phyloP scores from a whole-genome alignment of 2,797 vertebrate species.

The Cynodonichthys magdalenae region DNA sequence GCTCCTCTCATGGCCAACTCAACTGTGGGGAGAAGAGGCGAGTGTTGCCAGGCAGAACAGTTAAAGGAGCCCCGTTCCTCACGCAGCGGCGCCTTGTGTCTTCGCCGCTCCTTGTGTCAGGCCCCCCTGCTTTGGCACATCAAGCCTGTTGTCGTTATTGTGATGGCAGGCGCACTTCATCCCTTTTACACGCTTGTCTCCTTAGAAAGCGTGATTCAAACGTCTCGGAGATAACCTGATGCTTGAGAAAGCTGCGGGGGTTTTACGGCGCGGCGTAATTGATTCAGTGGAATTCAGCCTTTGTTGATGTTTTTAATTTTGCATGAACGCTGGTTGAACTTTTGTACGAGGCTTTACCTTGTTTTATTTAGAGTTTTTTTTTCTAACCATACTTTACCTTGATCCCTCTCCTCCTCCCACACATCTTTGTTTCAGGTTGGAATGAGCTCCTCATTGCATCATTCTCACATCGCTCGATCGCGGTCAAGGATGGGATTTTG shows the following conservation, averaged over 20 bases:
- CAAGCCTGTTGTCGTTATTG: slow-evolving; percentile 70
- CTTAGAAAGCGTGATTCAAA: slow-evolving; percentile 63
- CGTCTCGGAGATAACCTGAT: slow-evolving; percentile 67
- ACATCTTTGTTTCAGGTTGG: slow-evolving; percentile 85
- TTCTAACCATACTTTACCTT: slow-evolving; percentile 29
- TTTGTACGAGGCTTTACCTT: slow-evolving; percentile 53
- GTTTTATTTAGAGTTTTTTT: not conserved
- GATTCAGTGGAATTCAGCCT: slow-evolving; percentile 66
- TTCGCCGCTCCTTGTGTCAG: slow-evolving; percentile 48
- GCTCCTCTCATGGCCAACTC: slow-evolving; percentile 64
- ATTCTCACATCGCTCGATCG: slow-evolving; percentile 96
- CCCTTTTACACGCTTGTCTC: slow-evolving; percentile 78
- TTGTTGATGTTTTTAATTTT: slow-evolving; percentile 69
- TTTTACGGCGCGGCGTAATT: slow-evolving; percentile 57
- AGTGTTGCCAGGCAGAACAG: slow-evolving; percentile 83
- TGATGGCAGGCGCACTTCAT: slow-evolving; percentile 73
- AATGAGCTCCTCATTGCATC: slow-evolving; percentile 98
- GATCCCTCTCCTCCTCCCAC: slow-evolving; percentile 5
- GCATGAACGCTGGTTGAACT: slow-evolving; percentile 65
- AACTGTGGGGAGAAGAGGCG: slow-evolving; percentile 69
- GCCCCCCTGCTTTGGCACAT: slow-evolving; percentile 65
- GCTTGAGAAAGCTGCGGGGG: slow-evolving; percentile 57
- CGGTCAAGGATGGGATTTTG: slow-evolving; percentile 96
- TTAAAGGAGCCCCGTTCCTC: slow-evolving; percentile 82
- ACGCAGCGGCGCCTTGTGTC: slow-evolving; percentile 51